These are phyloP conservation scores for Agrotis ipsilon DNA, from an alignment of 2,888 invertebrate species.

Conservation along the genomic window DNA sequence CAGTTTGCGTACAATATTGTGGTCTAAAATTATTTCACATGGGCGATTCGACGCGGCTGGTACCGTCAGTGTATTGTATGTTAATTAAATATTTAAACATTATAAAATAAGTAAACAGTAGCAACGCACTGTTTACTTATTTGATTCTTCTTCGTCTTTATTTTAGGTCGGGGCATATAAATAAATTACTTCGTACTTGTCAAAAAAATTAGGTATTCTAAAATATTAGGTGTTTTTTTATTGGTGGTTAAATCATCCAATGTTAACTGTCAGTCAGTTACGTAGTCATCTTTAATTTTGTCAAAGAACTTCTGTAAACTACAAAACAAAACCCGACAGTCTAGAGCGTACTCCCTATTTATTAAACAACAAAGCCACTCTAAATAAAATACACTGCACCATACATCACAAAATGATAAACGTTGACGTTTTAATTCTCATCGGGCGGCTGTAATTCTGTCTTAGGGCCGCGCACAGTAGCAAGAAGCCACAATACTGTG, in stretches of 20 bases:
- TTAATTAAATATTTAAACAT: neutral
- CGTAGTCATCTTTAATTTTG: neutral
- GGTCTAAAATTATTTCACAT: conserved; percentile 7
- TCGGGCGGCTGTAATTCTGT: conserved; percentile 50
- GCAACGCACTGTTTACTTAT: too few species aligned
- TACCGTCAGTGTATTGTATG: neutral
- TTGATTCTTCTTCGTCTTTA: too few species aligned
- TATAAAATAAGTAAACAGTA: neutral
- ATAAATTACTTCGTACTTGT: too few species aligned
- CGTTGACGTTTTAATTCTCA: conserved; percentile 71
- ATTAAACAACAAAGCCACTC: conserved; percentile 5
- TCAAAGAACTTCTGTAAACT: neutral
- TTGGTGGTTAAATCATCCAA: too few species aligned
- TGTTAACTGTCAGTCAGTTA: too few species aligned
- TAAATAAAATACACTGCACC: conserved; percentile 41
- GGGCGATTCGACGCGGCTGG: conserved; percentile 1
- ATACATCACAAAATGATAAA: conserved; percentile 64
- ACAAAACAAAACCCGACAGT: neutral
- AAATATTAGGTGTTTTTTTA: too few species aligned
- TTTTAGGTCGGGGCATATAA: too few species aligned
- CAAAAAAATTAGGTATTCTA: too few species aligned
- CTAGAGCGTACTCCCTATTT: neutral
- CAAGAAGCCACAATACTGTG: conserved; percentile 75
- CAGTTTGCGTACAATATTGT: conserved; percentile 2
- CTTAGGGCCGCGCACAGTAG: conserved; percentile 45